Conservation (phyloP, 2,113 vertebrate genomes). For the Xenopus tropicalis region UCB_Xtro_10.0 CM004444.2:28493501-28494000, state of each 20-base stretch:
- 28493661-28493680: conserved; percentile 93
- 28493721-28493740: conserved; percentile 81
- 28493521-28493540: conserved; percentile 76
- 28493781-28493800: conserved; percentile 89
- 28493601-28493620: conserved; percentile 76
- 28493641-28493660: conserved; percentile 86
- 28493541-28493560: conserved; percentile 77
- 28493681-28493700: conserved; percentile 90
- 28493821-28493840: conserved; percentile 75
- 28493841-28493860: conserved; percentile 68
- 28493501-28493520: conserved; percentile 70
- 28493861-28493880: conserved; percentile 77
- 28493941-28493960: conserved; percentile 87
- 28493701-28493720: conserved; percentile 89
- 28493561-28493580: conserved; percentile 75
- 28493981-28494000: conserved; percentile 69
- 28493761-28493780: conserved; percentile 90
- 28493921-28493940: conserved; percentile 83
- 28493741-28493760: conserved; percentile 89
- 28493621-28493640: conserved; percentile 83
- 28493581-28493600: conserved; percentile 76
- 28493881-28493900: conserved; percentile 77
- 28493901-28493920: conserved; percentile 78
- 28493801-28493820: conserved; percentile 90
- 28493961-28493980: conserved; percentile 82